Conservation (phyloP, 2,113 vertebrate species). For the Fulmarus glacialis region DNA sequence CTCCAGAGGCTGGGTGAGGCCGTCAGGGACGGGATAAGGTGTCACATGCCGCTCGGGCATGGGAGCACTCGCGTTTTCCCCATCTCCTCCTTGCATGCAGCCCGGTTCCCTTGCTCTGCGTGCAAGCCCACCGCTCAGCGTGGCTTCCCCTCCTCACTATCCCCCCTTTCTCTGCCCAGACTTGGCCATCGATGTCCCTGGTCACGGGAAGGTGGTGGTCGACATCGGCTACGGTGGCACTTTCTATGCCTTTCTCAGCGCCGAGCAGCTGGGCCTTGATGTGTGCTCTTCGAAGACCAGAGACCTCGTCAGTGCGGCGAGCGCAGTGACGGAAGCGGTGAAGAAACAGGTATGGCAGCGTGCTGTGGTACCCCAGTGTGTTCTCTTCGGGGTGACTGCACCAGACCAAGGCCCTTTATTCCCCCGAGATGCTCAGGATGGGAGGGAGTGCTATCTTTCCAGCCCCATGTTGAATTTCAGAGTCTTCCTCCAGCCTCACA, state of each 20-base stretch:
- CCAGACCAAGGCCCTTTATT: background rate
- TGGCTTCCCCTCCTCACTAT: rapidly evolving
- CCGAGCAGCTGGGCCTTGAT: constrained; percentile 84
- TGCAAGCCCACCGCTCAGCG: rapidly evolving
- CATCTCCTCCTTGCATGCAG: rapidly evolving
- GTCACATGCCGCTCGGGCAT: rapidly evolving
- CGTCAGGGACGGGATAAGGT: rapidly evolving
- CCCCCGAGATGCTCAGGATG: rapidly evolving
- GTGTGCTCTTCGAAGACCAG: constrained; percentile 81
- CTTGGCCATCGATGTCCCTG: constrained; percentile 78
- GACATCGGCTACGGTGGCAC: constrained; percentile 92
- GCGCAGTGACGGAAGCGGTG: constrained; percentile 83
- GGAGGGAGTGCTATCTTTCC: background rate
- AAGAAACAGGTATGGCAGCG: constrained; percentile 81
- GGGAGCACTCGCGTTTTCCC: rapidly evolving
- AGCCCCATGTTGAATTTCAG: background rate
- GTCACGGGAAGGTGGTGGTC: constrained; percentile 80
- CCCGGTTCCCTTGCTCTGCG: rapidly evolving
- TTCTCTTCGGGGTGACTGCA: background rate
- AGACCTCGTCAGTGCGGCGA: constrained; percentile 85
- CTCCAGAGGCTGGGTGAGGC: background rate
- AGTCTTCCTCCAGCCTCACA: background rate
- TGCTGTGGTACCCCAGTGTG: rapidly evolving
- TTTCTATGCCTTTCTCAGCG: constrained; percentile 89
- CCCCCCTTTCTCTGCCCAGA: constrained; percentile 70